phyloP scores from a whole-genome alignment of 2,113 vertebrate species.

The Thunnus thynnus region DNA sequence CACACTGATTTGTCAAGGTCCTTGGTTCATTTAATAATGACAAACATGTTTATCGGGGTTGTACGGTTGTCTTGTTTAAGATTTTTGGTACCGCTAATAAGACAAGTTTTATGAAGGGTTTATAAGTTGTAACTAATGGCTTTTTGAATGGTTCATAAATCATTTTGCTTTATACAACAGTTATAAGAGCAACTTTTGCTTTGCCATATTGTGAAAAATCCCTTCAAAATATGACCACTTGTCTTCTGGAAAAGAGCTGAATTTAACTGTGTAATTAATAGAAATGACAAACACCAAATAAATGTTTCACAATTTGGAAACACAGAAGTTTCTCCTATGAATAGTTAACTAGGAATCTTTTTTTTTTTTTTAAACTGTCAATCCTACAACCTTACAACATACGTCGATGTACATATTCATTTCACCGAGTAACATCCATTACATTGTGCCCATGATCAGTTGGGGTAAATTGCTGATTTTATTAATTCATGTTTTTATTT shows the following conservation, averaged over 20 bases:
- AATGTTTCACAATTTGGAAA: not conserved
- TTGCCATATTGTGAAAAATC: too few relatives aligned
- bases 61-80: too few relatives aligned
- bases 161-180: too few relatives aligned
- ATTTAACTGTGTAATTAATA: not conserved
- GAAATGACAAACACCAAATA: not conserved
- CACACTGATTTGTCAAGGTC: too few relatives aligned
- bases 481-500: not conserved
- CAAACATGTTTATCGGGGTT: not conserved
- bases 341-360: too few relatives aligned
- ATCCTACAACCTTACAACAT: not conserved
- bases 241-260: too few relatives aligned
- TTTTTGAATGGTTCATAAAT: not conserved
- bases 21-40: not conserved
- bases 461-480: not conserved
- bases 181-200: too few relatives aligned
- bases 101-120: not conserved
- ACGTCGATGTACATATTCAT: not conserved
- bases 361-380: not conserved
- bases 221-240: too few relatives aligned
- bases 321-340: not conserved
- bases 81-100: not conserved
- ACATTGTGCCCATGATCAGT: not conserved
- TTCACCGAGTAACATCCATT: not conserved
- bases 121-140: not conserved